Percentiles rank a stretch among this genome's conserved stretches.
Conservation (phyloP, 92 coral and sea anemone genomes). For the Bergia sp. region DNA sequence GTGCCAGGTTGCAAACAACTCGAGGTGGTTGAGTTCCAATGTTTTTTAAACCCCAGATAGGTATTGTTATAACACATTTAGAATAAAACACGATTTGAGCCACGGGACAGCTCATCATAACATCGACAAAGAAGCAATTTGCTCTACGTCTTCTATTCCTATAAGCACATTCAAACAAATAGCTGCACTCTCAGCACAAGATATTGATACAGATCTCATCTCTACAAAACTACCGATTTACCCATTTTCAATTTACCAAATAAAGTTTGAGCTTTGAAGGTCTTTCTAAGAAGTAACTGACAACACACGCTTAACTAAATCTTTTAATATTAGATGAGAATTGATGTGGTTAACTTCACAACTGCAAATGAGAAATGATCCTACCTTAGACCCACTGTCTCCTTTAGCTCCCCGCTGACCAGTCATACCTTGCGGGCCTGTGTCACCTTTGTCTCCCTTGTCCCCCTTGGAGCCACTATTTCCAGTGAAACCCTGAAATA, state of each 20-base stretch:
- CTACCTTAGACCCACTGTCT: conserved; percentile 8
- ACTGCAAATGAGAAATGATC: background rate
- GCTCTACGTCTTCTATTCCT: background rate
- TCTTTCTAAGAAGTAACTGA: background rate
- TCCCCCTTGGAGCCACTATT: conserved; percentile 1
- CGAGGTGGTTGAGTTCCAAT: background rate
- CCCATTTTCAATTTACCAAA: too few relatives aligned
- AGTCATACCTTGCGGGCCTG: conserved; percentile 27
- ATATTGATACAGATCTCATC: too few relatives aligned
- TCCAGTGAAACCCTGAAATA: conserved; percentile 31
- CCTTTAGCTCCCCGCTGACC: conserved; percentile 34
- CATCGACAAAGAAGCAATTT: background rate
- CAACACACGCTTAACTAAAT: background rate
- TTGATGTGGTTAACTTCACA: background rate
- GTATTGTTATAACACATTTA: background rate
- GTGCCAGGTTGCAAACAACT: background rate
- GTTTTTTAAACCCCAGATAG: too few relatives aligned
- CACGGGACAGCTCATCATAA: too few relatives aligned
- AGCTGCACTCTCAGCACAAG: background rate
- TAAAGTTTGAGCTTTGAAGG: too few relatives aligned
- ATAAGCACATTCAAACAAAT: background rate
- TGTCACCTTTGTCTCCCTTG: conserved; percentile 13
- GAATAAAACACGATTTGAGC: too few relatives aligned
- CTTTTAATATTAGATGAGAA: background rate
- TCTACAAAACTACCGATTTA: background rate